phyloP scores from a whole-genome alignment of 2,797 vertebrate genomes.

The Coluber constrictor region DNA sequence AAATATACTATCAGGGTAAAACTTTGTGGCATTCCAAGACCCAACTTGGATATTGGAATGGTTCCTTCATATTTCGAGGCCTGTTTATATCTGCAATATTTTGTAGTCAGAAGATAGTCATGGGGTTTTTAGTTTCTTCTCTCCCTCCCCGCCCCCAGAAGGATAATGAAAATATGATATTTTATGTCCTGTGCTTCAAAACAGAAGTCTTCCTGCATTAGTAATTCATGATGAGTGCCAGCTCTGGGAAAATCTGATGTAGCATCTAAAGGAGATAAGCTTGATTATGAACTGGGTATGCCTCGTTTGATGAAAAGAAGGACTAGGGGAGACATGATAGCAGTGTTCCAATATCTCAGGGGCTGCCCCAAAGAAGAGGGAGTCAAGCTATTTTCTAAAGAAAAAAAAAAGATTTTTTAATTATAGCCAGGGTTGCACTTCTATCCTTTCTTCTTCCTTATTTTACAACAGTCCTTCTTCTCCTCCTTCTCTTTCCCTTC shows the following conservation, averaged over 20 bases:
- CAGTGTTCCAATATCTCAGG: too few relatives aligned
- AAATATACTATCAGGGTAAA: too few relatives aligned
- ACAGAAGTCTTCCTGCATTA: background rate
- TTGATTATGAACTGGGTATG: background rate
- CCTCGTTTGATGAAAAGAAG: too few relatives aligned
- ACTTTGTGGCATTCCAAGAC: background rate
- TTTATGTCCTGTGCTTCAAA: background rate
- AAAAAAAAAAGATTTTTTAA: too few relatives aligned
- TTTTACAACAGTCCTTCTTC: too few relatives aligned
- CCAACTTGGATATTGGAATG: background rate
- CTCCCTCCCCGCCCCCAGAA: background rate
- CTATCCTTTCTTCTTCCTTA: too few relatives aligned
- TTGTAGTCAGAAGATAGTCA: background rate
- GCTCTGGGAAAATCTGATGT: slow-evolving; percentile 1
- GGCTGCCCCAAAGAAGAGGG: too few relatives aligned
- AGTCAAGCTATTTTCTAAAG: too few relatives aligned
- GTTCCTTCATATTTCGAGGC: background rate
- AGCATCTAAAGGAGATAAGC: background rate
- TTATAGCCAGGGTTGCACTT: too few relatives aligned
- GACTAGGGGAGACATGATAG: too few relatives aligned
- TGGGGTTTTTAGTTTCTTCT: background rate
- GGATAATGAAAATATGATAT: too few relatives aligned
- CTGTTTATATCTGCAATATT: background rate
- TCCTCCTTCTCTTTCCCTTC: too few relatives aligned
- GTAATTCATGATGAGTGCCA: background rate